Evolutionary conservation across 2,113 vertebrate genomes (phyloP).

Genomic region (Corythaixoides concolor): DNA sequence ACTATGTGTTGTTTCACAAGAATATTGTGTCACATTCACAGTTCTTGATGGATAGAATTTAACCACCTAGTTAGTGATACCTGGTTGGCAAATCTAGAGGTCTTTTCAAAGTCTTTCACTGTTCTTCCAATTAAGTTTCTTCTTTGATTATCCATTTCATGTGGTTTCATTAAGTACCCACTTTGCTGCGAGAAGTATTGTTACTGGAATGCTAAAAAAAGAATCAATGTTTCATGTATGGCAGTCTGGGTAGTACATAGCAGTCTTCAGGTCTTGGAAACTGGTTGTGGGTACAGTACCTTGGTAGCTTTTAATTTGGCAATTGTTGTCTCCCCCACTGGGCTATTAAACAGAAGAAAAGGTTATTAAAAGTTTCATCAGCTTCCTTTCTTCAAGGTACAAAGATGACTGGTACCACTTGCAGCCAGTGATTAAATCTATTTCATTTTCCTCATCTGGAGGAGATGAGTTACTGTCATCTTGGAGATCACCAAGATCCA

Average conservation of each 20-base stretch:
- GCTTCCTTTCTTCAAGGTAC: neutral
- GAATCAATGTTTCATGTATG: neutral
- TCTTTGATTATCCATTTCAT: neutral
- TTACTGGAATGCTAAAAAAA: neutral
- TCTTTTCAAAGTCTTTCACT: neutral
- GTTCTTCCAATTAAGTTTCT: neutral
- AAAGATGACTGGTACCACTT: neutral
- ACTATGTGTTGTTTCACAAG: neutral
- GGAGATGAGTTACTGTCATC: neutral
- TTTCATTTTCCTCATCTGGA: neutral
- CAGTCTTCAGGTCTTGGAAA: neutral
- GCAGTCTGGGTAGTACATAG: neutral
- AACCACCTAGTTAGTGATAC: neutral
- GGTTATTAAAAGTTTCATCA: neutral
- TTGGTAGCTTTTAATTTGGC: neutral
- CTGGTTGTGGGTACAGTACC: neutral
- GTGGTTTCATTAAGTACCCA: neutral
- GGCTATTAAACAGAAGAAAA: neutral
- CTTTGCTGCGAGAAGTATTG: neutral
- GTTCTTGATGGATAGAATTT: neutral
- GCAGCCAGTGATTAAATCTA: neutral
- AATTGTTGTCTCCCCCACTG: neutral
- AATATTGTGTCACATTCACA: accelerated
- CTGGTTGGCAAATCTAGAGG: neutral
- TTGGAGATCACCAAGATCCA: neutral